These are phyloP conservation scores for Limonius californicus DNA, from an alignment of 1,140 invertebrate species.

Conservation along the genomic window DNA sequence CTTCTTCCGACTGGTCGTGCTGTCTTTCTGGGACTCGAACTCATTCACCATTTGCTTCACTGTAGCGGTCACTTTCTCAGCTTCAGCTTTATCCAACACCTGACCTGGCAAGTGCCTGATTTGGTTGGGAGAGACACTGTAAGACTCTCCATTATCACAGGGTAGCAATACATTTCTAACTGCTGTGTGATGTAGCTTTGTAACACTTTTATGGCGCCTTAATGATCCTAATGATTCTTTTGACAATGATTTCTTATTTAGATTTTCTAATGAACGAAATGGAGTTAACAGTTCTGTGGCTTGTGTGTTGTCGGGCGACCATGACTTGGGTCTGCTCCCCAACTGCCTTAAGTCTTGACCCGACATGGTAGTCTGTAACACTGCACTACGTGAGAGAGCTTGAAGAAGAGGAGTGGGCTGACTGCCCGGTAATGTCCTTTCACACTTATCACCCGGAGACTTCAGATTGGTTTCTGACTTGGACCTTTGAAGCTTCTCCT, in stretches of 20 bases:
- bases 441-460: slow-evolving; percentile 54
- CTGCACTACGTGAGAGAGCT: slow-evolving; percentile 50
- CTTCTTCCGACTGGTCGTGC: slow-evolving; percentile 49
- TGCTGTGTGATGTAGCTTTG: background rate
- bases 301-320: slow-evolving; percentile 67
- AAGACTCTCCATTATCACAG: slow-evolving; percentile 76
- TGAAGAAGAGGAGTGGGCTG: slow-evolving; percentile 57
- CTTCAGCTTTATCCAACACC: slow-evolving; percentile 17
- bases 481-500: slow-evolving; percentile 84
- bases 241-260: slow-evolving; percentile 49
- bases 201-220: slow-evolving; percentile 6
- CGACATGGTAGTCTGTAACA: slow-evolving; percentile 40
- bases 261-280: slow-evolving; percentile 59
- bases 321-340: slow-evolving; percentile 66
- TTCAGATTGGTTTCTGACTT: slow-evolving; percentile 91
- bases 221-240: slow-evolving; percentile 28
- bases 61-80: slow-evolving; percentile 48
- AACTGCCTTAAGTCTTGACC: slow-evolving; percentile 27
- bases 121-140: slow-evolving; percentile 86
- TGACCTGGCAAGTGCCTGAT: slow-evolving; percentile 66
- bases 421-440: slow-evolving; percentile 48
- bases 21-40: slow-evolving; percentile 55
- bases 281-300: slow-evolving; percentile 43
- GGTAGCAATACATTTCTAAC: slow-evolving; percentile 72
- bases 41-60: slow-evolving; percentile 64